Conservation (phyloP, 2,888 invertebrate species). For the Syritta pipiens region DNA sequence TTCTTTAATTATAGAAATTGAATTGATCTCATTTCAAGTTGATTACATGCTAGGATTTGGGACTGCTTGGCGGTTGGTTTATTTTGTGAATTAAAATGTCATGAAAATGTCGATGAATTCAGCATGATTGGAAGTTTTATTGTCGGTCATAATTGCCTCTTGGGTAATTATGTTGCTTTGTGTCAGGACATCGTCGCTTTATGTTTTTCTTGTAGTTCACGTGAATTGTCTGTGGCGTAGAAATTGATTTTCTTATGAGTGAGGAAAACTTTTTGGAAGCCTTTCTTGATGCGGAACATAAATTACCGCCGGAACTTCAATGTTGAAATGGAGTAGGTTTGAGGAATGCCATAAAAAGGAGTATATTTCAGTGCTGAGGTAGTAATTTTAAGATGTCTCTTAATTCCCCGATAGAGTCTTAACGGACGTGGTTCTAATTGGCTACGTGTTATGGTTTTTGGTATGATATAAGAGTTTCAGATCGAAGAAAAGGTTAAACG, state of each 20-base stretch:
- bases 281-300: conserved; percentile 15
- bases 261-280: conserved; percentile 25
- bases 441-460: neutral
- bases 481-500: neutral
- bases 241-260: conserved; percentile 41
- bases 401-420: conserved; percentile 16
- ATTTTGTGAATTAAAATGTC: conserved; percentile 57
- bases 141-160: conserved; percentile 50
- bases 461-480: neutral
- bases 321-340: neutral
- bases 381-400: conserved; percentile 4
- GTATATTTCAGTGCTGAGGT: neutral
- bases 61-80: conserved; percentile 40
- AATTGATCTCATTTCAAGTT: conserved; percentile 59
- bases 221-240: conserved; percentile 22
- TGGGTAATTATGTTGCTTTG: conserved; percentile 53
- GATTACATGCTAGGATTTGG: conserved; percentile 46
- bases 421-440: conserved; percentile 1
- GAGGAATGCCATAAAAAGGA: conserved; percentile 3
- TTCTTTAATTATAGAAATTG: conserved; percentile 47
- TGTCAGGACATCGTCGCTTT: conserved; percentile 35
- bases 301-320: conserved; percentile 2
- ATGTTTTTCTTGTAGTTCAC: conserved; percentile 26
- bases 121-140: conserved; percentile 57
- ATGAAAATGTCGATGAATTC: conserved; percentile 61